Percentiles rank a stretch among this genome's conserved stretches.
These are phyloP conservation scores for Erpetoichthys calabaricus DNA, from an alignment of 2,797 vertebrate species.

Conservation along the genomic window DNA sequence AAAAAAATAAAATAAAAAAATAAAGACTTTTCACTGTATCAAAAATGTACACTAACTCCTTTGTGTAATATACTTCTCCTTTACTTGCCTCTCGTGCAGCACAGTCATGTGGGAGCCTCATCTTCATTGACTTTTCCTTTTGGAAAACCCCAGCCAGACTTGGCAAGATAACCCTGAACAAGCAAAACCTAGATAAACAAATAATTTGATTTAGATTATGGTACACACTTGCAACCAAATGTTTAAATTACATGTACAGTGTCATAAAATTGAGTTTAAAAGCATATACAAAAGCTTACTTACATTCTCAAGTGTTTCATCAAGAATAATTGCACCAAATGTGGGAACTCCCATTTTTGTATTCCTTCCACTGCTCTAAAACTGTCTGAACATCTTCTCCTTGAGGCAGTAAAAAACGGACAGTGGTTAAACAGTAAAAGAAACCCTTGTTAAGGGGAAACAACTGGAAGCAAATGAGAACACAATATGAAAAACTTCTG, in stretches of 20 bases:
- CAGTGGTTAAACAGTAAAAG: constrained; percentile 85
- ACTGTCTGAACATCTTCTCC: constrained; percentile 93
- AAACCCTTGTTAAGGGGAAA: constrained; percentile 46
- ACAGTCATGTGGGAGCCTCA: constrained; percentile 88
- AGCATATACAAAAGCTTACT: constrained; percentile 29
- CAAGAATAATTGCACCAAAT: constrained; percentile 93
- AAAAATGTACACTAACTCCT: too few species aligned
- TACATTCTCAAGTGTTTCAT: constrained; percentile 84
- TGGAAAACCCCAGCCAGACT: constrained; percentile 96
- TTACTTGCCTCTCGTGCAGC: constrained; percentile 78
- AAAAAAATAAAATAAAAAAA: too few species aligned
- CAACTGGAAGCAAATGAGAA: neutral
- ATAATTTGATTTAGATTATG: neutral
- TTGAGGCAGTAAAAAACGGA: constrained; percentile 85
- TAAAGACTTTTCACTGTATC: too few species aligned
- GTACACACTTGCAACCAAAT: constrained; percentile 6
- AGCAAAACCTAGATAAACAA: constrained; percentile 62
- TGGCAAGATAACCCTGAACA: constrained; percentile 93
- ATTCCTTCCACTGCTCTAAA: constrained; percentile 95
- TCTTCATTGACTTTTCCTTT: constrained; percentile 98
- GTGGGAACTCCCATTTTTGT: constrained; percentile 98
- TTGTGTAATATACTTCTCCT: too few species aligned
- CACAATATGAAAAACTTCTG: too few species aligned
- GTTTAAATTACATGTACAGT: constrained; percentile 4
- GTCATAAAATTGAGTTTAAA: neutral